These are phyloP conservation scores for Selene dorsalis DNA, from an alignment of 2,797 vertebrate species.

Conservation along the genomic window DNA sequence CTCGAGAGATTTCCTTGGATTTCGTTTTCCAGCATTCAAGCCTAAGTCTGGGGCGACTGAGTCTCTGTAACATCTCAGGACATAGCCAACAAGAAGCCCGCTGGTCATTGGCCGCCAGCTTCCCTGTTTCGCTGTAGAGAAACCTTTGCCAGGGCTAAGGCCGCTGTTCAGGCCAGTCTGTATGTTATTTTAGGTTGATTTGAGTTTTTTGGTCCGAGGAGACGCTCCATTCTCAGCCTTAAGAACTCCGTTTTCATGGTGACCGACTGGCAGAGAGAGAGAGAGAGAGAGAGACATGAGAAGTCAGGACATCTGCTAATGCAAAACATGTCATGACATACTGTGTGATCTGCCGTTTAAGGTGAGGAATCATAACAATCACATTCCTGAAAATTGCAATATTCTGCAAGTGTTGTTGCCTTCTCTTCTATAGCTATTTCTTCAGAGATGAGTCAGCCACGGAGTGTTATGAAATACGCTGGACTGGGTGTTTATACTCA, in stretches of 20 bases:
- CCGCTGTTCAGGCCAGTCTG: constrained; percentile 68
- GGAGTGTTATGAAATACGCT: not conserved
- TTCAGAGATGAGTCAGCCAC: not conserved
- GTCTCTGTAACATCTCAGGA: constrained; percentile 64
- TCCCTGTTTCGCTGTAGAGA: constrained; percentile 65
- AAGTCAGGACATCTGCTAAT: constrained; percentile 18
- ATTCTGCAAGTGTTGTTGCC: not conserved
- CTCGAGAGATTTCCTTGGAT: constrained; percentile 72
- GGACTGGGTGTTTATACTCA: constrained; percentile 71
- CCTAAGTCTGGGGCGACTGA: constrained; percentile 70
- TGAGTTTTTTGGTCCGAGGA: constrained; percentile 94
- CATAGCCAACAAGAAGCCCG: constrained; percentile 53
- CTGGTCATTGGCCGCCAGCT: constrained; percentile 47
- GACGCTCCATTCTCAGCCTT: constrained; percentile 96
- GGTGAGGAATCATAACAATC: not conserved
- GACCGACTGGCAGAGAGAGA: constrained; percentile 80
- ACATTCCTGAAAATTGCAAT: not conserved
- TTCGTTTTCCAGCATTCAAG: constrained; percentile 76
- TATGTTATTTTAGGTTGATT: constrained; percentile 86
- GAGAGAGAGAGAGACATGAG: constrained; percentile 10
- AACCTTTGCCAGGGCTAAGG: constrained; percentile 56
- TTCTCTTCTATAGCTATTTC: not conserved
- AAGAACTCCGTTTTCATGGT: constrained; percentile 93
- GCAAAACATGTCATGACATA: not conserved
- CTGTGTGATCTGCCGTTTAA: not conserved